These are phyloP conservation scores for Lethenteron camtschaticum DNA, from an alignment of 2,113 vertebrate species.

Conservation along the genomic window DNA sequence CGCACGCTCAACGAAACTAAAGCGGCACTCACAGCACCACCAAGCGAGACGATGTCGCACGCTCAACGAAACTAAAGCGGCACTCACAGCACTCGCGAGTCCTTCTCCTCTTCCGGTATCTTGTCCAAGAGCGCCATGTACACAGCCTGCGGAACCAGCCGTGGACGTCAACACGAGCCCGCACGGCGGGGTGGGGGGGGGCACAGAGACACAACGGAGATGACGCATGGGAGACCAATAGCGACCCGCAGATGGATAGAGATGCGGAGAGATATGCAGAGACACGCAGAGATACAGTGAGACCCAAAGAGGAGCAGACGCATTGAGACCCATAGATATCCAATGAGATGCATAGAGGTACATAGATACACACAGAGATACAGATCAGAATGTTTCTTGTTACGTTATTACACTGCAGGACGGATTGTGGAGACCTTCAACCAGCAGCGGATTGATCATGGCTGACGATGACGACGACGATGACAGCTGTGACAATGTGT, in stretches of 20 bases:
- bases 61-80: no score
- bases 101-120: slow-evolving; percentile 59
- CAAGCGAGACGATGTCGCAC: no score
- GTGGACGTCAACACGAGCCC: no score
- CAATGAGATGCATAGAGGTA: not conserved
- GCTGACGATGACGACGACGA: not conserved
- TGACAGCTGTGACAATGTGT: not conserved
- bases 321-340: not conserved
- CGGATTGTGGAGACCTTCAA: not conserved
- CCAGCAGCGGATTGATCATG: not conserved
- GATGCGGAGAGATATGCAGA: no score
- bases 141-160: slow-evolving; percentile 29
- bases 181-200: no score
- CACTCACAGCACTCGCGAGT: slow-evolving; percentile 57
- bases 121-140: slow-evolving; percentile 65
- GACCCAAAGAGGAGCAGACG: no score
- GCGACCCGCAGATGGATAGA: no score
- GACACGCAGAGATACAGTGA: no score
- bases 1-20: no score
- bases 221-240: no score
- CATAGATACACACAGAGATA: not conserved
- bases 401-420: not conserved
- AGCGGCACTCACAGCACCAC: slow-evolving; percentile 39
- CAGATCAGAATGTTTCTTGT: not conserved
- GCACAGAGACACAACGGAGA: not conserved